Conservation (phyloP, 2,888 invertebrate genomes). For the Amphipoea lucens region DNA sequence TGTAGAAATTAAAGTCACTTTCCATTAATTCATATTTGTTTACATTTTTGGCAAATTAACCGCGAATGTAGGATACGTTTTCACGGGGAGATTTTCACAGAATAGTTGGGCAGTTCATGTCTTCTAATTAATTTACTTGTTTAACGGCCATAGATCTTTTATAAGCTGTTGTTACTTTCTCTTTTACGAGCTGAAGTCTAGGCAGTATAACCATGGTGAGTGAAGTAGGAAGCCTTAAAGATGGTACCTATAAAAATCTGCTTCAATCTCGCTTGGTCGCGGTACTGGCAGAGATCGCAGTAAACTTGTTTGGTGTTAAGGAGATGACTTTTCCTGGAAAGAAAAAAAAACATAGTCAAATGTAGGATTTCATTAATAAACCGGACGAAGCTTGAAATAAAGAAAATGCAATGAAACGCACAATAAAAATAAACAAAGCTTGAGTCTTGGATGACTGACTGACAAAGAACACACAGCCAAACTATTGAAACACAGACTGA, state of each 20-base stretch:
- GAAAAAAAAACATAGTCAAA: not conserved
- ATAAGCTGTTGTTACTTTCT: slow-evolving; percentile 5
- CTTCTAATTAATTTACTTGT: not conserved
- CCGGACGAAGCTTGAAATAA: not conserved
- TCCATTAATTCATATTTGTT: too few relatives aligned
- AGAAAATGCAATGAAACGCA: not conserved
- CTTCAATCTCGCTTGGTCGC: slow-evolving; percentile 32
- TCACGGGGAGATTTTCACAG: too few relatives aligned
- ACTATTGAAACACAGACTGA: not conserved
- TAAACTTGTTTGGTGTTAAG: slow-evolving; percentile 51
- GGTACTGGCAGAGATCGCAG: slow-evolving; percentile 30
- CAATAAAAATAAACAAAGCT: too few relatives aligned
- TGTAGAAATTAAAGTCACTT: too few relatives aligned
- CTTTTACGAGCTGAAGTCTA: slow-evolving; percentile 6
- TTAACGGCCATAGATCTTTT: not conserved
- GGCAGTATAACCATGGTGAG: not conserved
- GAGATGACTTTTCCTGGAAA: slow-evolving; percentile 12
- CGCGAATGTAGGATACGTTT: too few relatives aligned
- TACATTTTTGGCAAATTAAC: too few relatives aligned
- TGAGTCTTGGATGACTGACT: not conserved
- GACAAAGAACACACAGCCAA: not conserved
- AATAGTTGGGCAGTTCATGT: too few relatives aligned
- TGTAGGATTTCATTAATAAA: not conserved
- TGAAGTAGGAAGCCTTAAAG: slow-evolving; percentile 31
- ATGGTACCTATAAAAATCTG: slow-evolving; percentile 47